Evolutionary conservation across 2,797 vertebrate species (phyloP).

Genomic region (Pelochelys cantorii): DNA sequence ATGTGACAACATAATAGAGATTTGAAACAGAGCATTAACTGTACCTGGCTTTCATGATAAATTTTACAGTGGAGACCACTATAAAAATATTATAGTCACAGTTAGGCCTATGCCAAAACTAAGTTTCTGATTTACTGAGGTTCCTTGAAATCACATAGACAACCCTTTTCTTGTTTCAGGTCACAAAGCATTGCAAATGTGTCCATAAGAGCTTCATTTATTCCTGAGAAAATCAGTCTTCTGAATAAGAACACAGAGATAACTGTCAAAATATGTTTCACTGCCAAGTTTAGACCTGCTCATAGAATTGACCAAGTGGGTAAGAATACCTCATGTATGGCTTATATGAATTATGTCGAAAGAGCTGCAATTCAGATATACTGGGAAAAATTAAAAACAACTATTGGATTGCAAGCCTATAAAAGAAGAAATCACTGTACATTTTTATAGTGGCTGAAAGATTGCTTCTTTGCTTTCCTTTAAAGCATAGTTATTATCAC

Average conservation of each 20-base stretch:
- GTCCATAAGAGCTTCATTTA: slow-evolving; percentile 83
- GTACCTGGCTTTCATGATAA: not conserved
- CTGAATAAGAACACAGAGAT: slow-evolving; percentile 86
- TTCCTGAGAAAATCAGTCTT: slow-evolving; percentile 89
- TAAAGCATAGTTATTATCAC: not conserved
- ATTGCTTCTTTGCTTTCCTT: not conserved
- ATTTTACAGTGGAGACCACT: not conserved
- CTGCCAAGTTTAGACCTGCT: slow-evolving; percentile 86
- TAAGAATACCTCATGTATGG: slow-evolving; percentile 74
- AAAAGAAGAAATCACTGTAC: not conserved
- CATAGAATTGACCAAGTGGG: slow-evolving; percentile 83
- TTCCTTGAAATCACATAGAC: not conserved
- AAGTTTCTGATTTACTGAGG: not conserved
- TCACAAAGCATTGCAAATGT: slow-evolving; percentile 88
- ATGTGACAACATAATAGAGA: not conserved
- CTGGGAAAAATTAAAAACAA: not conserved
- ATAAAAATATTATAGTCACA: not conserved
- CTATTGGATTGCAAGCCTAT: slow-evolving; percentile 1
- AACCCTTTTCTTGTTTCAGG: slow-evolving; percentile 81
- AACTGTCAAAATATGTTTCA: slow-evolving; percentile 86
- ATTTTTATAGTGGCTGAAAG: not conserved
- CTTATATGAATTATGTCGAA: not conserved
- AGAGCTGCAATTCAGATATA: slow-evolving; percentile 16
- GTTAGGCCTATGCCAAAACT: not conserved
- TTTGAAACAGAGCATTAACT: not conserved